Conservation (phyloP, 2,888 invertebrate genomes). For the Drosophila borborema region DNA sequence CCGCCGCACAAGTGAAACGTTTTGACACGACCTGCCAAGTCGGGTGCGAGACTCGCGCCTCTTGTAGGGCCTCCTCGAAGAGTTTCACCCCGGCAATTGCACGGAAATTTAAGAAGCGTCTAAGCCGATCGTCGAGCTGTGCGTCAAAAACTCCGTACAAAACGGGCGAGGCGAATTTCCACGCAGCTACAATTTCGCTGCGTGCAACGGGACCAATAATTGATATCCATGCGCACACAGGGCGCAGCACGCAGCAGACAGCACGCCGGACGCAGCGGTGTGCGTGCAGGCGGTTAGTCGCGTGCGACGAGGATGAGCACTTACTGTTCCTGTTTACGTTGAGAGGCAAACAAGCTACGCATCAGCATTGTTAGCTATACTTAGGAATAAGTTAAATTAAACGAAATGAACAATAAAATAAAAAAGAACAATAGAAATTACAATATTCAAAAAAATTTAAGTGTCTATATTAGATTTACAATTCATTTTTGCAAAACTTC, state of each 20-base stretch:
- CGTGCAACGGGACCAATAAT: constrained; percentile 42
- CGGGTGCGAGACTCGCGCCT: constrained; percentile 69
- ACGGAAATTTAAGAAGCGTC: constrained; percentile 63
- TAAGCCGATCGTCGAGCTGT: constrained; percentile 55
- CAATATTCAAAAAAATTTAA: background rate
- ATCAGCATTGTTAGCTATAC: background rate
- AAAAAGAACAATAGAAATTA: background rate
- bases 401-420: background rate
- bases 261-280: constrained; percentile 7
- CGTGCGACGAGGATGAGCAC: constrained; percentile 6
- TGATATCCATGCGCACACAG: constrained; percentile 43
- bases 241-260: background rate
- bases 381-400: background rate
- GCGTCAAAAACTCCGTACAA: background rate
- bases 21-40: constrained; percentile 52
- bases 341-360: background rate
- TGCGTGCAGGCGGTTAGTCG: constrained; percentile 48
- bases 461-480: background rate
- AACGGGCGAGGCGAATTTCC: constrained; percentile 49
- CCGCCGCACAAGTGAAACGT: constrained; percentile 53
- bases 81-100: constrained; percentile 37
- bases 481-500: background rate
- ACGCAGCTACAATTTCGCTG: constrained; percentile 70
- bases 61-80: constrained; percentile 53
- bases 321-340: background rate